Evolutionary conservation across 2,797 vertebrate genomes (phyloP).

Genomic region (Microchirus variegatus): DNA sequence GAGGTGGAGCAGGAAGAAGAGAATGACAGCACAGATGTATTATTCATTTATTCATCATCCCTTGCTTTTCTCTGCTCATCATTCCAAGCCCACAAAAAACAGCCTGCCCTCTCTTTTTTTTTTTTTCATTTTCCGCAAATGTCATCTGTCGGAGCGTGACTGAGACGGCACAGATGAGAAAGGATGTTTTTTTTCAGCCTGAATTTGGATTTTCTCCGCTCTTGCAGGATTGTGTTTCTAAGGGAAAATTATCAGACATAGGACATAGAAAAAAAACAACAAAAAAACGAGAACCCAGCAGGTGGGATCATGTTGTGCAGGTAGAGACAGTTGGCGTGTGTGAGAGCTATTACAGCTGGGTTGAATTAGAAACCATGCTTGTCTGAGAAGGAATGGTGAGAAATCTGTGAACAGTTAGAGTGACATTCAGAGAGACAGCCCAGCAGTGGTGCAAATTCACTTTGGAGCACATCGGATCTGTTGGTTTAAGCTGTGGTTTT

Average conservation of each 20-base stretch:
- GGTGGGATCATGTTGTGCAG: constrained; percentile 24
- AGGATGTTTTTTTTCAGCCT: constrained; percentile 44
- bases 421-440: constrained; percentile 26
- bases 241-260: constrained; percentile 3
- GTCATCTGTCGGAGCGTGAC: constrained; percentile 65
- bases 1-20: constrained; percentile 59
- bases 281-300: constrained; percentile 10
- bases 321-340: constrained; percentile 7
- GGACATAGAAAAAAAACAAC: constrained; percentile 5
- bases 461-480: constrained; percentile 25
- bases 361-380: constrained; percentile 8
- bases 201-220: constrained; percentile 56
- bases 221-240: constrained; percentile 15
- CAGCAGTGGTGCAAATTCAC: constrained; percentile 42
- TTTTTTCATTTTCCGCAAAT: constrained; percentile 63
- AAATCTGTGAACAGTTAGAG: constrained; percentile 24
- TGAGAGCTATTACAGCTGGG: constrained; percentile 16
- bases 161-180: constrained; percentile 33
- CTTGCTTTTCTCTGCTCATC: constrained; percentile 65
- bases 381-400: constrained; percentile 12
- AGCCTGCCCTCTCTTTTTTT: constrained; percentile 46
- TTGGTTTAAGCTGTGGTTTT: constrained; percentile 40
- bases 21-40: constrained; percentile 74
- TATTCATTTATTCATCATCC: constrained; percentile 77
- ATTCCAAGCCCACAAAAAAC: constrained; percentile 42